A percentile compares a stretch with the other conserved stretches of the same genome.
phyloP scores from a whole-genome alignment of 1,140 invertebrate species.

The Tachypleus tridentatus region DNA sequence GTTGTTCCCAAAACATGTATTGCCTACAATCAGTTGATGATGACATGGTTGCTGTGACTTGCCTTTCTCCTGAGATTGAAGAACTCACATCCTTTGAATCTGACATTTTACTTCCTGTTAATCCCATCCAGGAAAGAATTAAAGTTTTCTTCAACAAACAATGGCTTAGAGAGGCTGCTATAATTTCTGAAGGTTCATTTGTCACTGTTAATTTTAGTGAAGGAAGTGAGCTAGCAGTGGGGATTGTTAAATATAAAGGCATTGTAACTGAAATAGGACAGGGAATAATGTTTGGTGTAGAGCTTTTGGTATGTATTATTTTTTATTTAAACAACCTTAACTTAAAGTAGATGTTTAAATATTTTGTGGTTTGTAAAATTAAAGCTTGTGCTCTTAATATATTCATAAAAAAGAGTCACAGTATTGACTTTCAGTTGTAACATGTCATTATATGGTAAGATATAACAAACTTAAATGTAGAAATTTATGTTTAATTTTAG shows the following conservation, averaged over 20 bases:
- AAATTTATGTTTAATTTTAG: no score
- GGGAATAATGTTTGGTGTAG: conserved; percentile 19
- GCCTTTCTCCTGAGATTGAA: conserved; percentile 10
- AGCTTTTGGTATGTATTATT: conserved; percentile 15
- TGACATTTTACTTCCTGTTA: conserved; percentile 16
- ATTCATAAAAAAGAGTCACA: no score
- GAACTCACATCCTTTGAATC: conserved; percentile 18
- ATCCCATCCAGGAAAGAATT: conserved; percentile 14
- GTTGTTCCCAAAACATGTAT: no score
- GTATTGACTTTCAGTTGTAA: no score
- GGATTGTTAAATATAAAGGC: conserved; percentile 16
- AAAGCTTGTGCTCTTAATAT: no score
- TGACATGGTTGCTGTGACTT: conserved; percentile 17
- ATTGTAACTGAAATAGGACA: conserved; percentile 18
- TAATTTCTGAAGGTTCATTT: conserved; percentile 17
- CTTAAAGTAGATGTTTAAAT: neutral
- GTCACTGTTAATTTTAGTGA: conserved; percentile 18
- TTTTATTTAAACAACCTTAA: conserved; percentile 5
- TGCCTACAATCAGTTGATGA: conserved; percentile 18
- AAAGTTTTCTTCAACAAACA: conserved; percentile 10
- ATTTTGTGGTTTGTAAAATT: no score
- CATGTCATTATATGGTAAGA: no score
- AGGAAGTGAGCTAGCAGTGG: conserved; percentile 16
- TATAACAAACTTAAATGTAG: no score
- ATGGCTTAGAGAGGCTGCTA: conserved; percentile 14